phyloP scores from a whole-genome alignment of 1,140 invertebrate genomes.

The Drosophila tristis region DNA sequence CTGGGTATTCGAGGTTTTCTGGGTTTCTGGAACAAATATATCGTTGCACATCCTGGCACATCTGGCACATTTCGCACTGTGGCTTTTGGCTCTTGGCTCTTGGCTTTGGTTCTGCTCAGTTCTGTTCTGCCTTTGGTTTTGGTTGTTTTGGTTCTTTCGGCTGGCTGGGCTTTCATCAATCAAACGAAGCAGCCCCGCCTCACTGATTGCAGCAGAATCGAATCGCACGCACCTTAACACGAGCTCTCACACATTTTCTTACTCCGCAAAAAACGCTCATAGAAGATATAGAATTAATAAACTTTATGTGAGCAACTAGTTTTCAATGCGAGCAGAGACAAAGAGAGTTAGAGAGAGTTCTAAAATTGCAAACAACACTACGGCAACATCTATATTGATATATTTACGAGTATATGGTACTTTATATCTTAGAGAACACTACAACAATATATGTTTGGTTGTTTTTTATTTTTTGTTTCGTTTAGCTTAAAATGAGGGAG shows the following conservation, averaged over 20 bases:
- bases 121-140: constrained; percentile 1
- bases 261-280: constrained; percentile 58
- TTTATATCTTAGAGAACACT: constrained; percentile 29
- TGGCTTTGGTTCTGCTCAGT: constrained; percentile 10
- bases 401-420: constrained; percentile 28
- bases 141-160: too few relatives aligned
- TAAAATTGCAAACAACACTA: too few relatives aligned
- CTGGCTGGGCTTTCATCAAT: too few relatives aligned
- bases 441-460: not conserved
- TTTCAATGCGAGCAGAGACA: constrained; percentile 52
- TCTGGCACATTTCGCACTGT: constrained; percentile 50
- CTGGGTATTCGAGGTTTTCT: too few relatives aligned
- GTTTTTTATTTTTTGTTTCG: too few relatives aligned
- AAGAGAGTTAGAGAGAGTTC: too few relatives aligned
- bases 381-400: not conserved
- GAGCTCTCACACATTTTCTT: constrained; percentile 14
- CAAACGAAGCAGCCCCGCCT: too few relatives aligned
- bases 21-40: too few relatives aligned
- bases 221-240: constrained; percentile 1
- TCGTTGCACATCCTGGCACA: constrained; percentile 17
- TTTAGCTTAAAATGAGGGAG: too few relatives aligned
- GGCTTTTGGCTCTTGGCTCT: constrained; percentile 29
- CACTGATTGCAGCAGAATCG: too few relatives aligned
- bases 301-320: constrained; percentile 75
- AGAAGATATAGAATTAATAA: constrained; percentile 81